A percentile compares a stretch with the other conserved stretches of the same genome.
phyloP scores from a whole-genome alignment of 2,797 vertebrate genomes.

The Schizopygopsis pylzovi region DNA sequence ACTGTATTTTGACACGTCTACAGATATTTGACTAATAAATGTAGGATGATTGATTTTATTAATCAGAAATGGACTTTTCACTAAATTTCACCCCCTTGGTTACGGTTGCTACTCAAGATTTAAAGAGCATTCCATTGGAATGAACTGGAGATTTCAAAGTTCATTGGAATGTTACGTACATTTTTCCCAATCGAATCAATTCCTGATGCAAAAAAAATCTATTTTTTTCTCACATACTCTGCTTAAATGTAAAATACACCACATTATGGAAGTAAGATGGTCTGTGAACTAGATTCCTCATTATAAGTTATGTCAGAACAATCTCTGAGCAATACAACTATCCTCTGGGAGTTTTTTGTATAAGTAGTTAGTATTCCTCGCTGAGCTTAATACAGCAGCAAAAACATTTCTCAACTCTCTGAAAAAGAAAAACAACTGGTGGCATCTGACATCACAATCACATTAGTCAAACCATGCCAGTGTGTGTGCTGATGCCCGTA shows the following conservation, averaged over 20 bases:
- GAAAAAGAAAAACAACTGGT: not conserved
- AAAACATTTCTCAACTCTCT: not conserved
- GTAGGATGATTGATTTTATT: too few species aligned
- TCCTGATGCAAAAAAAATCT: not conserved
- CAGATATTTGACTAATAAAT: not conserved
- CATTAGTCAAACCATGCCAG: slow-evolving; percentile 1
- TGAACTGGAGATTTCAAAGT: not conserved
- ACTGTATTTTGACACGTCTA: not conserved
- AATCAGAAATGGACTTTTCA: not conserved
- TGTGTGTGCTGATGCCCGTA: not conserved
- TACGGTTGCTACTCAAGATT: not conserved
- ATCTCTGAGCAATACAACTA: not conserved
- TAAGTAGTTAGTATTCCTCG: slow-evolving; percentile 37
- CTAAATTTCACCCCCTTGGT: not conserved
- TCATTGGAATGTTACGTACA: not conserved
- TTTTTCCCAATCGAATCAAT: not conserved
- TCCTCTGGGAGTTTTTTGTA: not conserved
- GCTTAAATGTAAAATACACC: not conserved
- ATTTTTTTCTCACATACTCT: not conserved
- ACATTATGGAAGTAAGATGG: slow-evolving; percentile 4
- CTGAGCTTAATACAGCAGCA: not conserved
- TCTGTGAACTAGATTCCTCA: not conserved
- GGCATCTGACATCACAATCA: slow-evolving; percentile 25
- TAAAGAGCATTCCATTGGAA: not conserved
- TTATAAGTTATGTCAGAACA: not conserved